Conservation (phyloP, 2,888 invertebrate species). For the Mesopsocus fuscifrons region DNA sequence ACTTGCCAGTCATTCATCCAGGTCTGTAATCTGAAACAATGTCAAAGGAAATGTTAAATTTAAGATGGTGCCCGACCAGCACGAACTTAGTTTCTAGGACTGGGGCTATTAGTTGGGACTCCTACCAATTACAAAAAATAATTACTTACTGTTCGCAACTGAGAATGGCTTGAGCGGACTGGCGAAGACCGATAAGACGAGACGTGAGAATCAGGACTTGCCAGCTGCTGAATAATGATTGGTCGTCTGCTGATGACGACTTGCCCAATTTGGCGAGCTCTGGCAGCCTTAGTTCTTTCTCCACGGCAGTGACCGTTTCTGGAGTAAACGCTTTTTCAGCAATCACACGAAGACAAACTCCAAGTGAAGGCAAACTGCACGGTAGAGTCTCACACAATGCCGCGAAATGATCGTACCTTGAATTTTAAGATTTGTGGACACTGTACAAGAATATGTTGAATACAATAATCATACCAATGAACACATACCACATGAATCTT, state of each 20-base stretch:
- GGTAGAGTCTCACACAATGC: constrained; percentile 49
- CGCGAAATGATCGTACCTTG: constrained; percentile 52
- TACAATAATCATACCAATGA: too few species aligned
- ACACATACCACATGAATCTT: too few species aligned
- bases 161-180: constrained; percentile 29
- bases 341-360: constrained; percentile 38
- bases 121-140: constrained; percentile 5
- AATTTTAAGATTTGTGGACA: constrained; percentile 13
- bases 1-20: constrained; percentile 57
- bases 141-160: constrained; percentile 34
- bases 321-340: constrained; percentile 28
- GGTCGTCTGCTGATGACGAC: constrained; percentile 26
- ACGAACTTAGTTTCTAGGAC: too few species aligned
- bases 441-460: constrained; percentile 1
- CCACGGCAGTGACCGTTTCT: constrained; percentile 26
- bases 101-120: background rate
- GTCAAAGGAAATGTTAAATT: background rate
- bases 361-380: constrained; percentile 38
- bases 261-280: constrained; percentile 21
- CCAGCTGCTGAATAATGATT: constrained; percentile 27
- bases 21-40: constrained; percentile 34
- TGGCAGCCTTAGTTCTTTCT: constrained; percentile 21
- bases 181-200: constrained; percentile 31
- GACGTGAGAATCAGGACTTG: constrained; percentile 27
- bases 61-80: background rate